Conservation (phyloP, 2,888 invertebrate genomes). For the Ctena decussata region DNA sequence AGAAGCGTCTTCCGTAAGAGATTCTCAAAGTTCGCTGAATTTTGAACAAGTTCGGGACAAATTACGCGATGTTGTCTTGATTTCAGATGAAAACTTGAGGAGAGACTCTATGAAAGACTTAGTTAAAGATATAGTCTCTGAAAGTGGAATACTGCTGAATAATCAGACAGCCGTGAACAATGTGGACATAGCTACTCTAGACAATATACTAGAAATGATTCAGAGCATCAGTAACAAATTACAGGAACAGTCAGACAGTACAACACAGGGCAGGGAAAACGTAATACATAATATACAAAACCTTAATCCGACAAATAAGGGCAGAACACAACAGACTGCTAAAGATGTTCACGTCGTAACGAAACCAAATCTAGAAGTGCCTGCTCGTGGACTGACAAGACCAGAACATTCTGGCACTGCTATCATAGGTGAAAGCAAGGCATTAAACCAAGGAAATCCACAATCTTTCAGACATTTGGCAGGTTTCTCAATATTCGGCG, state of each 20-base stretch:
- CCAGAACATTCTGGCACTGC: neutral
- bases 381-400: neutral
- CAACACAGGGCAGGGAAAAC: neutral
- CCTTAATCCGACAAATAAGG: too few species aligned
- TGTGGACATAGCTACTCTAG: neutral
- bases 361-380: neutral
- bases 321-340: too few species aligned
- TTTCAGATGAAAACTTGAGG: neutral
- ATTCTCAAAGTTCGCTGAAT: too few species aligned
- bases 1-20: too few species aligned
- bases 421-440: neutral
- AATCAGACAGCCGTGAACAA: neutral
- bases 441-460: neutral
- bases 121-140: slow-evolving; percentile 57
- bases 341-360: neutral
- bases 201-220: neutral
- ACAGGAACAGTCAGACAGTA: neutral
- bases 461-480: neutral
- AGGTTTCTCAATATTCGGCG: neutral
- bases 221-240: neutral
- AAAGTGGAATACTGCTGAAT: slow-evolving; percentile 42
- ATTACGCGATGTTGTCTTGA: neutral
- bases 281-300: too few species aligned
- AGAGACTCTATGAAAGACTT: slow-evolving; percentile 52
- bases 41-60: neutral